phyloP scores from a whole-genome alignment of 1,140 invertebrate genomes.

The Steinernema khuongi region DNA sequence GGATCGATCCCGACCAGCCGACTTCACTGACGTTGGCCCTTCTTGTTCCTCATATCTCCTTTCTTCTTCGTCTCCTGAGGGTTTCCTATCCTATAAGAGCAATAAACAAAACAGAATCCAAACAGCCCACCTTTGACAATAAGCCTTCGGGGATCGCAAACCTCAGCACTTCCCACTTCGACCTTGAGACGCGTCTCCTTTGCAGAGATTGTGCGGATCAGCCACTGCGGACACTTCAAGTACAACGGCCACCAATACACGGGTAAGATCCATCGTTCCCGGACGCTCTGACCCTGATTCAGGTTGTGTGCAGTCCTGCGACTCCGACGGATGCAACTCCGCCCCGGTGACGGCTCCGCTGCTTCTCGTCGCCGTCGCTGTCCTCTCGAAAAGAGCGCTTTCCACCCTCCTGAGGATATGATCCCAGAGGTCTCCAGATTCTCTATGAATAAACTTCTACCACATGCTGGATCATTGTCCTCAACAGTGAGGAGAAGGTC shows the following conservation, averaged over 20 bases:
- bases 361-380: not conserved
- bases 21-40: too few species aligned
- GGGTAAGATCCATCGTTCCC: constrained; percentile 59
- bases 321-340: constrained; percentile 53
- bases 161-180: not conserved
- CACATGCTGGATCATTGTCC: too few species aligned
- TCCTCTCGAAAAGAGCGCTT: not conserved
- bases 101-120: too few species aligned
- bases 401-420: not conserved
- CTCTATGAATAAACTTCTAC: not conserved
- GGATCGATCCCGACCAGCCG: too few species aligned
- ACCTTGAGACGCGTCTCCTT: constrained; percentile 15
- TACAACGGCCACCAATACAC: constrained; percentile 60
- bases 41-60: too few species aligned
- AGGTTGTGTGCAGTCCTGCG: constrained; percentile 58
- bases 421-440: not conserved
- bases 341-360: constrained; percentile 14
- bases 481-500: too few species aligned
- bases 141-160: constrained; percentile 24
- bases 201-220: constrained; percentile 60
- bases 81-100: too few species aligned
- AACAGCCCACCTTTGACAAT: too few species aligned
- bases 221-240: constrained; percentile 61
- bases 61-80: too few species aligned
- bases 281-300: constrained; percentile 38